Conservation (phyloP, 2,797 vertebrate species). For the Chaenodraco wilsoni region DNA sequence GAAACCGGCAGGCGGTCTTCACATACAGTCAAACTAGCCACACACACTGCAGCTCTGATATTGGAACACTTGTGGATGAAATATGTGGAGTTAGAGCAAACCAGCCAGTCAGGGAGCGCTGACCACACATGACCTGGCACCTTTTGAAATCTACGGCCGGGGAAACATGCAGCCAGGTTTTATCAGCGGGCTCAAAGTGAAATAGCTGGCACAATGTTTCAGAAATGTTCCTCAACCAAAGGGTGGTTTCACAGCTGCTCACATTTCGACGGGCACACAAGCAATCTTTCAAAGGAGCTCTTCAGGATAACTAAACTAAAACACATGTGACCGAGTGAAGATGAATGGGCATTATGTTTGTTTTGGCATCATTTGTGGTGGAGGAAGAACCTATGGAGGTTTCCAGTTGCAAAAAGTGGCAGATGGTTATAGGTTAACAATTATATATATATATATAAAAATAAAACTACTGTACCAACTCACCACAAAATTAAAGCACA, state of each 20-base stretch:
- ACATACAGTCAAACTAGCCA: not conserved
- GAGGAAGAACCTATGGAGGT: not conserved
- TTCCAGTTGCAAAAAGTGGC: slow-evolving; percentile 5
- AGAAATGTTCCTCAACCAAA: slow-evolving; percentile 25
- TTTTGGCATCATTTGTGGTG: not conserved
- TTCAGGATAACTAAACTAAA: slow-evolving; percentile 15
- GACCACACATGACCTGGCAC: slow-evolving; percentile 56
- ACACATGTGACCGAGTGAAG: not conserved
- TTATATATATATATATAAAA: too few relatives aligned
- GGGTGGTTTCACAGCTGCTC: slow-evolving; percentile 25
- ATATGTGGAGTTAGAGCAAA: slow-evolving; percentile 16
- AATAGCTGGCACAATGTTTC: slow-evolving; percentile 50
- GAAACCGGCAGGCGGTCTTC: slow-evolving; percentile 3
- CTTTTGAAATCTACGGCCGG: slow-evolving; percentile 47
- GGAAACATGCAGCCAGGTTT: slow-evolving; percentile 32
- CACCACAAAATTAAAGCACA: not conserved
- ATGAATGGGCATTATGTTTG: not conserved
- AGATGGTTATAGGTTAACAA: slow-evolving; percentile 8
- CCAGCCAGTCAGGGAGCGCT: not conserved
- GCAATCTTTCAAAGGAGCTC: slow-evolving; percentile 5
- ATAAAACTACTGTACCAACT: not conserved
- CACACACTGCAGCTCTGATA: not conserved
- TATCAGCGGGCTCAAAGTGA: slow-evolving; percentile 25
- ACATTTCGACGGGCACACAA: slow-evolving; percentile 17
- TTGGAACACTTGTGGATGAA: slow-evolving; percentile 13